Evolutionary conservation across 2,797 vertebrate genomes (phyloP), one percentile per base, ranked within the genome.

Genomic region (Molossus alvarezi): DNA sequence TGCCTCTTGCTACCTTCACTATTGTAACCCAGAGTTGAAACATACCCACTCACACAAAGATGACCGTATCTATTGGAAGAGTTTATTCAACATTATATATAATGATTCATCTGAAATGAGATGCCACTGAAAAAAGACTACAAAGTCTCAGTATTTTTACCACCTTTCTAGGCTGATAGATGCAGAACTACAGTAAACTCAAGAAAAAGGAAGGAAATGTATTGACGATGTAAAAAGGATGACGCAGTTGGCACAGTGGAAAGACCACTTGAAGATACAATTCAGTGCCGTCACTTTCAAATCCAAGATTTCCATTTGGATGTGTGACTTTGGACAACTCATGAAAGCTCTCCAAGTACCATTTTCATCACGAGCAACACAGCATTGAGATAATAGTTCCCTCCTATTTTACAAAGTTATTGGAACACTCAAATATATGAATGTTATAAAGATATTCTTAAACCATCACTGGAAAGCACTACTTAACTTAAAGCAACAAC

Each of bases 11-110:
- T 86, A 23, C 18, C 29, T 79, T 91, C n/a, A 80, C 20, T 90
- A 12, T 83, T 92, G 90, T 81, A 88, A 29, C 6, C 20, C 21
- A 67, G 37, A 81, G 27, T 83, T 83, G 55, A 94, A 95, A 86
- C 21, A 37, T 75, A 62, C 88, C 25, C 64, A 67, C 41, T 90
- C 80, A 58, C 2, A 57, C 13, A 85, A 11, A 57, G 20, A 64
- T 91, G 64, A 79, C 21, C 1, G 51, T n/a, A 60, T 75, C 27
- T 62, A 86, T 88, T 41, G 48, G 80, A 90, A 94, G 7, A 4
- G 5, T 51, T 77, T 69, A 45, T 15, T 92, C 41, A 37, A 17
- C 80, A n/a, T 65, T 69, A 21, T 41, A 57, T 5, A 29, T 23
- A 82, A 69, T 7, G 45, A 48, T 41, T 77, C 65, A 48, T 11